Evolutionary conservation across 2,797 vertebrate genomes (phyloP).

Genomic region (Acipenser oxyrinchus): DNA sequence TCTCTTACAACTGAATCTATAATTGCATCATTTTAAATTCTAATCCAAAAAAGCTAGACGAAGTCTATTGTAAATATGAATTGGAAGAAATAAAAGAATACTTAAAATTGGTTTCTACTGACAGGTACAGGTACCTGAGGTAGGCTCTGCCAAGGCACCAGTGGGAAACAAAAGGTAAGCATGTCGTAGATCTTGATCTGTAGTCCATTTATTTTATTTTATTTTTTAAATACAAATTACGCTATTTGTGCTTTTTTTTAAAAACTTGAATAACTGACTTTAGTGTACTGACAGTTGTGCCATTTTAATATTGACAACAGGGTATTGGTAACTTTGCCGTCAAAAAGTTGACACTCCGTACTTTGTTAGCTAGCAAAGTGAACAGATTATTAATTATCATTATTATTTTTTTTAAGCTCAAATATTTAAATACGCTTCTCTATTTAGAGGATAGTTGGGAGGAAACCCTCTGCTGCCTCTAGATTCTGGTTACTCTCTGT

Average conservation of each 20-base stretch:
- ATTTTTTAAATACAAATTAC: background rate
- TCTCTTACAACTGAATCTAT: no score
- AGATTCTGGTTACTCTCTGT: conserved; percentile 58
- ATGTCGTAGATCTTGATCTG: background rate
- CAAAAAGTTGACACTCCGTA: no score
- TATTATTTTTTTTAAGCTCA: conserved; percentile 10
- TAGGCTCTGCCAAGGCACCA: conserved; percentile 42
- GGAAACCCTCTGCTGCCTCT: conserved; percentile 32
- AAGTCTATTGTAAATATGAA: no score
- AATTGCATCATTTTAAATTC: no score
- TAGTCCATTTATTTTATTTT: background rate
- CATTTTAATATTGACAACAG: background rate
- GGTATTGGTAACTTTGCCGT: no score
- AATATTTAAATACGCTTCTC: background rate
- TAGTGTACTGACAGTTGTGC: background rate
- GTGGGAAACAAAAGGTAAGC: conserved; percentile 59
- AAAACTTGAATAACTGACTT: background rate
- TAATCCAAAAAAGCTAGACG: no score
- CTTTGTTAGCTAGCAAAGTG: no score
- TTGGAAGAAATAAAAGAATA: background rate
- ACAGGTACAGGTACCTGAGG: conserved; percentile 64
- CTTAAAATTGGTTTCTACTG: background rate
- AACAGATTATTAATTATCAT: background rate
- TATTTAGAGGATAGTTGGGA: conserved; percentile 42
- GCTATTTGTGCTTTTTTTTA: background rate